Conservation (phyloP, 1,140 invertebrate genomes). For the Conopomorpha cramerella region DNA sequence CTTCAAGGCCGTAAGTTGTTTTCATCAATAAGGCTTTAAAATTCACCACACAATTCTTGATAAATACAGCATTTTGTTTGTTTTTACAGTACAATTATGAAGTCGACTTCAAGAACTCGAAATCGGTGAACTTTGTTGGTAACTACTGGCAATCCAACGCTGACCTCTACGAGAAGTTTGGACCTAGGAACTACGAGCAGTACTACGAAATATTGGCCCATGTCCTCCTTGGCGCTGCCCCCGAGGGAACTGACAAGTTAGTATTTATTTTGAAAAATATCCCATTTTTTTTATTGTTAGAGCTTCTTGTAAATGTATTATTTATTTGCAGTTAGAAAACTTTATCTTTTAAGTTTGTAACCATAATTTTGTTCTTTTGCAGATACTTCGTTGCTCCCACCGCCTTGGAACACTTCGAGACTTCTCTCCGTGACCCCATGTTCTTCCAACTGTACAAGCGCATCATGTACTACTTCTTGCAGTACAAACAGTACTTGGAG, state of each 20-base stretch:
- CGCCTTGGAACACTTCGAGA: constrained; percentile 61
- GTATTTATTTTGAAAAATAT: constrained; percentile 1
- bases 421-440: constrained; percentile 67
- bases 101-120: constrained; percentile 37
- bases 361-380: constrained; percentile 7
- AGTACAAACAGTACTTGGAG: constrained; percentile 62
- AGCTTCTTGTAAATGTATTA: too few relatives aligned
- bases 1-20: constrained; percentile 33
- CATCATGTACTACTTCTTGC: constrained; percentile 61
- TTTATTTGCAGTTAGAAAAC: too few relatives aligned
- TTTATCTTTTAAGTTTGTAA: too few relatives aligned
- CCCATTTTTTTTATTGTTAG: too few relatives aligned
- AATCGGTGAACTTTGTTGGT: constrained; percentile 15
- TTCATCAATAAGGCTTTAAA: constrained; percentile 3
- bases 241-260: constrained; percentile 8
- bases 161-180: constrained; percentile 6
- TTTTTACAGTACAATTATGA: constrained; percentile 31
- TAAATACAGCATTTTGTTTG: constrained; percentile 6
- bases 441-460: constrained; percentile 69
- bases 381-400: constrained; percentile 51
- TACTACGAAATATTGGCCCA: constrained; percentile 10
- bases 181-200: constrained; percentile 2
- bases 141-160: constrained; percentile 10
- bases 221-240: constrained; percentile 6
- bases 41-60: background rate